Percentiles rank a stretch among this genome's conserved stretches.
Evolutionary conservation across 2,797 vertebrate genomes (phyloP).

Genomic region (Spea hammondii): DNA sequence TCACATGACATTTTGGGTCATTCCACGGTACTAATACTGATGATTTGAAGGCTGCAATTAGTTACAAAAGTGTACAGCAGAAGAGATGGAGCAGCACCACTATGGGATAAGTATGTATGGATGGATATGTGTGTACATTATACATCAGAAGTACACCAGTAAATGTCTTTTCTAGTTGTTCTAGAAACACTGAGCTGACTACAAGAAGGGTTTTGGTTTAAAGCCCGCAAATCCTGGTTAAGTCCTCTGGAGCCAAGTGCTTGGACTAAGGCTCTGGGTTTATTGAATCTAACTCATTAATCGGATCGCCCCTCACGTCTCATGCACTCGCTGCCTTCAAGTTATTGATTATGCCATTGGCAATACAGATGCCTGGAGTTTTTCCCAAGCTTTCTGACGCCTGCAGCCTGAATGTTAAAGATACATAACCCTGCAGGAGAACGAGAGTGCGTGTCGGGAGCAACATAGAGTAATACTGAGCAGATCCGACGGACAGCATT

Average conservation of each 20-base stretch:
- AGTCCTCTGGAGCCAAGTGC: conserved; percentile 5
- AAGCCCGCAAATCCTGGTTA: conserved; percentile 33
- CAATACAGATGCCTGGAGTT: conserved; percentile 38
- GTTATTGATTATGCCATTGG: conserved; percentile 42
- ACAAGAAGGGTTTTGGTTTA: conserved; percentile 20
- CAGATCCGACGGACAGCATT: too few species aligned
- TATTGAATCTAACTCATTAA: conserved; percentile 30
- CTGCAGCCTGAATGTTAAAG: conserved; percentile 8
- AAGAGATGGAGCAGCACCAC: too few species aligned
- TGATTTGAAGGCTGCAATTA: too few species aligned
- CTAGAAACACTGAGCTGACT: conserved; percentile 1
- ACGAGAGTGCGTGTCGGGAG: neutral
- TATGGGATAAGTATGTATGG: too few species aligned
- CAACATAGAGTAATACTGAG: too few species aligned
- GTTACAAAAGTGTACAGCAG: too few species aligned
- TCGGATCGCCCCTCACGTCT: conserved; percentile 8
- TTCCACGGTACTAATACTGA: too few species aligned
- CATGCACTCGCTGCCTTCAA: conserved; percentile 21
- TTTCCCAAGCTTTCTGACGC: conserved; percentile 41
- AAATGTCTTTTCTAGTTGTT: neutral
- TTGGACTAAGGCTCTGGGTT: conserved; percentile 16
- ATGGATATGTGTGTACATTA: too few species aligned
- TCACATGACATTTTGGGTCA: too few species aligned
- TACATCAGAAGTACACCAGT: too few species aligned
- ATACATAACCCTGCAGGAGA: neutral